Evolutionary conservation across 2,797 vertebrate genomes (phyloP).

Genomic region (Rhinophrynus dorsalis): DNA sequence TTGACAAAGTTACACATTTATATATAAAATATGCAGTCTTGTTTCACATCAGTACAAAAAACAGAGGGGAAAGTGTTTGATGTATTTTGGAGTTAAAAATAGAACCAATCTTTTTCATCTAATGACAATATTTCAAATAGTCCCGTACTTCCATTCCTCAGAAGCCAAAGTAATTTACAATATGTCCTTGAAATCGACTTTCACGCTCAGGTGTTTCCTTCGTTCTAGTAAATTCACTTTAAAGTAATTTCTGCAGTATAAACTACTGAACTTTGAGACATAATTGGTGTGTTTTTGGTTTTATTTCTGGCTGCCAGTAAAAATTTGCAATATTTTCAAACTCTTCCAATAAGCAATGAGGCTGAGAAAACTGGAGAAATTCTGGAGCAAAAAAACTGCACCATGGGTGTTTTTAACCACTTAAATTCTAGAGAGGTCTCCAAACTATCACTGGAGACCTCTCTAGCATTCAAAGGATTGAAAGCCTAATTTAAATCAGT

Average conservation of each 20-base stretch:
- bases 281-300: conserved; percentile 27
- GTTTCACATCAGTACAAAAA: conserved; percentile 29
- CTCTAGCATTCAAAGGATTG: too few species aligned
- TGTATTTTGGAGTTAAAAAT: conserved; percentile 45
- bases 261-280: conserved; percentile 31
- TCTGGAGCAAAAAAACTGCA: too few species aligned
- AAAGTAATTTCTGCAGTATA: conserved; percentile 35
- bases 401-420: too few species aligned
- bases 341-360: too few species aligned
- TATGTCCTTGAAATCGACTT: conserved; percentile 34
- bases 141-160: conserved; percentile 31
- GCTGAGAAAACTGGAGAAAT: too few species aligned
- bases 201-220: conserved; percentile 44
- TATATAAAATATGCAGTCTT: conserved; percentile 11
- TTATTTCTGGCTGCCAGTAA: too few species aligned
- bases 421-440: too few species aligned
- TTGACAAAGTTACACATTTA: neutral
- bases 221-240: conserved; percentile 47
- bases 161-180: conserved; percentile 40
- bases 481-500: too few species aligned
- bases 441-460: too few species aligned
- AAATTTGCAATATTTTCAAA: too few species aligned
- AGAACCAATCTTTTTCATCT: conserved; percentile 47
- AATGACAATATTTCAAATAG: conserved; percentile 48
- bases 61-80: conserved; percentile 36